These are phyloP conservation scores for Caradrina clavipalpis DNA, from an alignment of 2,888 invertebrate species.

Conservation along the genomic window DNA sequence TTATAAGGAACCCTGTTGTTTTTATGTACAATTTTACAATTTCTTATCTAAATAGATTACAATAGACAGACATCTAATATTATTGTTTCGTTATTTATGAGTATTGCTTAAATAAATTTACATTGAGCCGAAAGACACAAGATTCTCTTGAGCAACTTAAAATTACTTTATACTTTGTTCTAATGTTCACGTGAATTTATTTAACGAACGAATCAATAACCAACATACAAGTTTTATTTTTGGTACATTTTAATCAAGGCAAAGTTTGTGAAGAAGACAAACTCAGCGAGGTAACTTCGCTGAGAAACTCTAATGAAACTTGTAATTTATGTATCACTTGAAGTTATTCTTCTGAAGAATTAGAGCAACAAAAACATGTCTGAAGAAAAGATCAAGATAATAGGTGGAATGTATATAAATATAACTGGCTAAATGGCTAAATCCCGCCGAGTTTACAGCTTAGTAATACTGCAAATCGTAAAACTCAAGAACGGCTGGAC, in stretches of 20 bases:
- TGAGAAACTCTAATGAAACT: neutral
- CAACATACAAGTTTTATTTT: conserved; percentile 28
- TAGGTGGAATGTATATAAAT: neutral
- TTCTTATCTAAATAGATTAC: conserved; percentile 46
- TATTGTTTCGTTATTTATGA: conserved; percentile 72
- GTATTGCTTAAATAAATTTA: conserved; percentile 65
- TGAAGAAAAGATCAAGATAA: neutral
- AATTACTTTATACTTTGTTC: conserved; percentile 43
- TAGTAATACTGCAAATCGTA: no score
- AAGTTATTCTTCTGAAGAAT: neutral
- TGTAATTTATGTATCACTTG: conserved; percentile 1
- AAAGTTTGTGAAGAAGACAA: conserved; percentile 2
- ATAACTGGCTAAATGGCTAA: no score
- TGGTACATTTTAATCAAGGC: conserved; percentile 10
- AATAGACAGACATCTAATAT: conserved; percentile 62
- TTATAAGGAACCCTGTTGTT: conserved; percentile 75
- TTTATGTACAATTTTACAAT: conserved; percentile 64
- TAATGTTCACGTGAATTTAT: conserved; percentile 17
- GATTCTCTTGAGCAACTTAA: conserved; percentile 60
- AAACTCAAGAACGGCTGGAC: no score
- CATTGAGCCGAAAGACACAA: conserved; percentile 65
- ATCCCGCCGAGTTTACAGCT: no score
- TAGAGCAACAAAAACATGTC: neutral
- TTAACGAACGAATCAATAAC: conserved; percentile 28
- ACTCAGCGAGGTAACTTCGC: neutral